These are phyloP conservation scores for Neomorphus geoffroyi DNA, from an alignment of 2,797 vertebrate genomes.

Conservation along the genomic window DNA sequence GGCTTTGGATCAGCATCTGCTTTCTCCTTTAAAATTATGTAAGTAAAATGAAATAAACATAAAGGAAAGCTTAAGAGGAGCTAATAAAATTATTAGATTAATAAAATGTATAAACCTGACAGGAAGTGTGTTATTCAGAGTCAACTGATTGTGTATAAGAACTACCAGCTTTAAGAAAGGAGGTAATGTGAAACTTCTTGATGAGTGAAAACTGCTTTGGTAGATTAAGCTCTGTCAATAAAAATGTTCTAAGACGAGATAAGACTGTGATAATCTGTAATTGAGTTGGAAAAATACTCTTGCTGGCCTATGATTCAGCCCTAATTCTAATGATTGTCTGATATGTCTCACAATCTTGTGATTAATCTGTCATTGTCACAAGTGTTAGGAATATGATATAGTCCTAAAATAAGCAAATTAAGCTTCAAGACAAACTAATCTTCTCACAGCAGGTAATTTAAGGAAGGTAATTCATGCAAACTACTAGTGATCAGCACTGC, in stretches of 20 bases:
- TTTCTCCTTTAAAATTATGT: not conserved
- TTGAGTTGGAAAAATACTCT: not conserved
- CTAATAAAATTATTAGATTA: not conserved
- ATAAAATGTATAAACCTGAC: not conserved
- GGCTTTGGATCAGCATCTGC: not conserved
- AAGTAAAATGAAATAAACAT: not conserved
- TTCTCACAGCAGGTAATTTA: not conserved
- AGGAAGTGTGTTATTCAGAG: not conserved
- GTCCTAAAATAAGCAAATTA: conserved; percentile 11
- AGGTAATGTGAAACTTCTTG: conserved; percentile 19
- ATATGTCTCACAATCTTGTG: not conserved
- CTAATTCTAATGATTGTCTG: conserved; percentile 10
- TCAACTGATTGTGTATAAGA: not conserved
- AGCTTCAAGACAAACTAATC: conserved; percentile 11
- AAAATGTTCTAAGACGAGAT: conserved; percentile 18
- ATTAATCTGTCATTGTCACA: not conserved
- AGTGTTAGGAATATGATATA: not conserved
- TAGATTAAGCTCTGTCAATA: conserved; percentile 43
- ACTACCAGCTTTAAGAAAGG: not conserved
- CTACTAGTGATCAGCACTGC: not conserved
- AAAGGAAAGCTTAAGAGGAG: not conserved
- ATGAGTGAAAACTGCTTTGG: conserved; percentile 38
- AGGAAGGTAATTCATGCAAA: not conserved
- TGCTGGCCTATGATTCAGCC: not conserved
- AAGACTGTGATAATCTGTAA: conserved; percentile 26